phyloP scores from a whole-genome alignment of 2,888 invertebrate genomes.

The Oligia fasciuncula region DNA sequence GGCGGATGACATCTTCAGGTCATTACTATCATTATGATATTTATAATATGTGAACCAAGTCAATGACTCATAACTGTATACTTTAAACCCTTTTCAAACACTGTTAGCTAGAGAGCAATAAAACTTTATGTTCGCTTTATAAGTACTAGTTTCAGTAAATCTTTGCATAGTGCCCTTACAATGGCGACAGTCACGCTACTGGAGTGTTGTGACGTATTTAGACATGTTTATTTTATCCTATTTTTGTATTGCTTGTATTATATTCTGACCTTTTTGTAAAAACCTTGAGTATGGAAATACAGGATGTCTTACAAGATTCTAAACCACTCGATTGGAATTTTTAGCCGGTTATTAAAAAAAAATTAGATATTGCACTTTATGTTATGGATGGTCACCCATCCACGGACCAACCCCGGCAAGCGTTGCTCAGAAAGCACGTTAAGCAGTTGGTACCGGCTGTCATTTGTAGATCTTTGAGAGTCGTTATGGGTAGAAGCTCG shows the following conservation, averaged over 20 bases:
- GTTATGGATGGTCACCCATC: too few species aligned
- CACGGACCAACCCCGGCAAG: too few species aligned
- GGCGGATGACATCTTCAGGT: too few species aligned
- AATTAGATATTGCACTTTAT: too few species aligned
- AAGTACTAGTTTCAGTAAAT: constrained; percentile 24
- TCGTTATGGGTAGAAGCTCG: too few species aligned
- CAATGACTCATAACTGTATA: constrained; percentile 5
- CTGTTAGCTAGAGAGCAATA: constrained; percentile 23
- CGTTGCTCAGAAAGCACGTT: too few species aligned
- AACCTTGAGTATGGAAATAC: background rate
- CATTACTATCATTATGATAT: too few species aligned
- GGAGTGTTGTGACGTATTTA: constrained; percentile 8
- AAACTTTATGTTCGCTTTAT: constrained; percentile 34
- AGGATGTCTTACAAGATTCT: too few species aligned
- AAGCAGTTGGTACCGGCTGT: too few species aligned
- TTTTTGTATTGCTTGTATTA: constrained; percentile 2
- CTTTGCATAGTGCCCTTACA: constrained; percentile 27
- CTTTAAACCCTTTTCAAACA: constrained; percentile 22
- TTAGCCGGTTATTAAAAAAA: too few species aligned
- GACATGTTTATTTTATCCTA: constrained; percentile 7
- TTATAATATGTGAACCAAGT: background rate
- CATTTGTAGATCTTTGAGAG: too few species aligned
- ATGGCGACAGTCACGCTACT: constrained; percentile 39
- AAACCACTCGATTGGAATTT: too few species aligned
- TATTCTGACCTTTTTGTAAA: background rate